A percentile compares a stretch with the other conserved stretches of the same genome.
Evolutionary conservation across 2,113 vertebrate species (phyloP).

Genomic region (Mustela nigripes): DNA sequence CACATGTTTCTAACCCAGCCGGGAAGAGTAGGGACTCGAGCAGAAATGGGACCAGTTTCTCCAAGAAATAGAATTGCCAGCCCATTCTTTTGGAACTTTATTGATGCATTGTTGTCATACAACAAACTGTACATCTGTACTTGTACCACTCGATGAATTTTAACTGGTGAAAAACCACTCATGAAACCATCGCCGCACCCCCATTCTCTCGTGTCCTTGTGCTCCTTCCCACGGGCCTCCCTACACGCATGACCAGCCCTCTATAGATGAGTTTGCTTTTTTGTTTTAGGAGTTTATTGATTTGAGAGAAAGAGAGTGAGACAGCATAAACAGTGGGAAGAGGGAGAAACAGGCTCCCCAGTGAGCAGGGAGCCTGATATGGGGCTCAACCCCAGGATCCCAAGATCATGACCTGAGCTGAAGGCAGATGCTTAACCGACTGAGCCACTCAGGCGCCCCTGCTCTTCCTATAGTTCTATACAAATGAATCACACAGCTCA

Average conservation of each 20-base stretch:
- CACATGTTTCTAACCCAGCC: not conserved
- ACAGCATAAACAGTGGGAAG: no score
- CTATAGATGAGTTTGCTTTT: not conserved
- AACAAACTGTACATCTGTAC: not conserved
- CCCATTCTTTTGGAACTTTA: not conserved
- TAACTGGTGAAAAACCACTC: not conserved
- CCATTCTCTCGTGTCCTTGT: not conserved
- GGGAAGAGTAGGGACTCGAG: not conserved
- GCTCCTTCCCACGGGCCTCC: rapidly evolving
- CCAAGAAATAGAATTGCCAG: not conserved
- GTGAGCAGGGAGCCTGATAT: no score
- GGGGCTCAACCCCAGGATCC: no score
- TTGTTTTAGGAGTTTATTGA: no score
- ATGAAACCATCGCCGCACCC: not conserved
- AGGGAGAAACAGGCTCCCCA: no score
- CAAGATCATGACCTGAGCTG: no score
- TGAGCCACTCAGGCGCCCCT: not conserved
- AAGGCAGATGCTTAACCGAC: no score
- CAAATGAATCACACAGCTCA: not conserved
- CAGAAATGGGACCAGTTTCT: not conserved
- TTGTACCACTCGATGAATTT: not conserved
- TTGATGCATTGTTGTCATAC: not conserved
- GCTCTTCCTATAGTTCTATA: not conserved
- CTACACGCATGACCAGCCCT: not conserved
- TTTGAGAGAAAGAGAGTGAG: no score